These are phyloP conservation scores for Lasioglossum figueresi DNA, from an alignment of 2,888 invertebrate species.

Conservation along the genomic window DNA sequence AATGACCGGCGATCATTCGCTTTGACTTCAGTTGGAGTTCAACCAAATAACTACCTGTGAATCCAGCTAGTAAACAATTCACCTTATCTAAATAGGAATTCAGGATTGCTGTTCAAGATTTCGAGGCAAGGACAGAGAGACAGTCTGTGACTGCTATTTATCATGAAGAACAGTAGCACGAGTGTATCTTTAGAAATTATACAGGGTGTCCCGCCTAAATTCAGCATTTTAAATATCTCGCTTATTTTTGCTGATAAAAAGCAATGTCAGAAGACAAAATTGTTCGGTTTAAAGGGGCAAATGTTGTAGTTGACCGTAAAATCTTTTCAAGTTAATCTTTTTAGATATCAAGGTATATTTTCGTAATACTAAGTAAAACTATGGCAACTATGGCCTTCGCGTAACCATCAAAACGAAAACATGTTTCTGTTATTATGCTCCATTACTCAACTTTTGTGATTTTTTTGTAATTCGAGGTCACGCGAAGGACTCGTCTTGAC, in stretches of 20 bases:
- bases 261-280: neutral
- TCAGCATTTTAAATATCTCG: neutral
- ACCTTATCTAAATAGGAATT: neutral
- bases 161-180: neutral
- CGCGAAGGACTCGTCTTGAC: neutral
- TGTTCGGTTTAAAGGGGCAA: neutral
- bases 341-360: too few species aligned
- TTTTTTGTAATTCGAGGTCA: neutral
- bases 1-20: neutral
- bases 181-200: neutral
- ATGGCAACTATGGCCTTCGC: too few species aligned
- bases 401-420: too few species aligned
- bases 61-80: neutral
- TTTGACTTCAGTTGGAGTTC: neutral
- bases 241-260: neutral
- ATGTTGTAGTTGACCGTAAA: neutral
- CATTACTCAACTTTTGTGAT: too few species aligned
- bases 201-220: neutral
- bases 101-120: neutral
- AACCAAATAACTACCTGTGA: neutral
- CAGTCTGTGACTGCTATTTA: neutral
- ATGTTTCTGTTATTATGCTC: too few species aligned
- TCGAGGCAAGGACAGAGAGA: neutral
- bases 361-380: too few species aligned
- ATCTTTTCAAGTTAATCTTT: neutral